Conservation (phyloP, 2,888 invertebrate genomes). For the Bruchidius siliquastri region DNA sequence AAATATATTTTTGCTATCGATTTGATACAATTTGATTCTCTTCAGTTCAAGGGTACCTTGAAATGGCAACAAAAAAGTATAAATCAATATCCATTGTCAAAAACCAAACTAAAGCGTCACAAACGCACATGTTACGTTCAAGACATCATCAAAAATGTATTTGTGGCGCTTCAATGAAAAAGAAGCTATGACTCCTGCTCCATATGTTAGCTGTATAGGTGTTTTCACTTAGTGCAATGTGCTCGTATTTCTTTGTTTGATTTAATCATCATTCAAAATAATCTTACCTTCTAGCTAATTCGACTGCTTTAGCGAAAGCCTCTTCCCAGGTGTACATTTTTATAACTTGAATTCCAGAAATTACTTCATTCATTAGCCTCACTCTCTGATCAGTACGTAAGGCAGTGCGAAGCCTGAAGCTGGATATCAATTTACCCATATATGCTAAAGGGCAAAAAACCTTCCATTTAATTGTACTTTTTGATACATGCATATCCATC, state of each 20-base stretch:
- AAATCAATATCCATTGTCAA: no score
- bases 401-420: slow-evolving; percentile 69
- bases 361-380: slow-evolving; percentile 83
- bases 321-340: slow-evolving; percentile 97
- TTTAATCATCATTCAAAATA: background rate
- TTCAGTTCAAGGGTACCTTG: no score
- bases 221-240: background rate
- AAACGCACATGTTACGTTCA: no score
- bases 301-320: slow-evolving; percentile 76
- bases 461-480: background rate
- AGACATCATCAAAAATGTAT: no score
- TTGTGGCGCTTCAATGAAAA: no score
- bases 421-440: slow-evolving; percentile 69
- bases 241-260: background rate
- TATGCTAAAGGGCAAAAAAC: slow-evolving; percentile 32
- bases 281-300: slow-evolving; percentile 53
- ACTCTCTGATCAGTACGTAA: slow-evolving; percentile 79
- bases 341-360: slow-evolving; percentile 83
- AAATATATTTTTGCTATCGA: no score
- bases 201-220: no score
- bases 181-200: no score
- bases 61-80: no score
- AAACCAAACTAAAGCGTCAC: no score
- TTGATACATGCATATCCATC: no score
- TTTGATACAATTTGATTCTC: no score